These are phyloP conservation scores for Ophiodon elongatus DNA, from an alignment of 2,113 vertebrate species.

Conservation along the genomic window DNA sequence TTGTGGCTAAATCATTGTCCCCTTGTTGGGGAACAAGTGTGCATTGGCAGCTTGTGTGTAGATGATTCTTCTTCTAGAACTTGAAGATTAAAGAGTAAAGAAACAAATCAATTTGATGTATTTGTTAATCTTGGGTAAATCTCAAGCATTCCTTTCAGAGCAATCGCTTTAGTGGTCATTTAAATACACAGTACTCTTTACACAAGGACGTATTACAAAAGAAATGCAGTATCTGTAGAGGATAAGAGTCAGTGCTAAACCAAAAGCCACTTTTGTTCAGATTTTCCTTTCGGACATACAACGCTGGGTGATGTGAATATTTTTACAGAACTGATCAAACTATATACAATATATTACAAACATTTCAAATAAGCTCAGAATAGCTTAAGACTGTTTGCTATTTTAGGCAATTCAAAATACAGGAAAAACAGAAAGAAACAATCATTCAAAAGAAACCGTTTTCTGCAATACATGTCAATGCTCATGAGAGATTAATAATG, in stretches of 20 bases:
- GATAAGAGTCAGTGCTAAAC: not conserved
- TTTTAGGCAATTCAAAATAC: slow-evolving; percentile 39
- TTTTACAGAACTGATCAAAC: slow-evolving; percentile 59
- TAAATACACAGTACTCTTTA: slow-evolving; percentile 7
- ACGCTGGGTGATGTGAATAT: slow-evolving; percentile 42
- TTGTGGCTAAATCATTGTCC: slow-evolving; percentile 42
- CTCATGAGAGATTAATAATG: slow-evolving; percentile 12
- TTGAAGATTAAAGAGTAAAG: not conserved
- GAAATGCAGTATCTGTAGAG: not conserved
- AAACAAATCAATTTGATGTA: not conserved
- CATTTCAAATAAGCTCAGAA: slow-evolving; percentile 62
- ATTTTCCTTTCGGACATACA: slow-evolving; percentile 12
- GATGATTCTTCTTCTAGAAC: not conserved
- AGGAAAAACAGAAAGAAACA: slow-evolving; percentile 33
- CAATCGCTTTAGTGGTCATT: slow-evolving; percentile 26
- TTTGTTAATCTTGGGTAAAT: not conserved
- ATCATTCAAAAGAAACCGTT: slow-evolving; percentile 16
- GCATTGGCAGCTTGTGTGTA: not conserved
- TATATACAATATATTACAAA: slow-evolving; percentile 77
- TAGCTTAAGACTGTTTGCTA: slow-evolving; percentile 59
- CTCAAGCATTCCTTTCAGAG: not conserved
- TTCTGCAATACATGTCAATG: slow-evolving; percentile 15
- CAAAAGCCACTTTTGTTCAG: slow-evolving; percentile 19
- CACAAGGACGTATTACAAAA: not conserved
- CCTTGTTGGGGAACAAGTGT: slow-evolving; percentile 37